Base-by-base conservation (phyloP, 2,113 vertebrate genomes). In the Hypomesus transpacificus region DNA sequence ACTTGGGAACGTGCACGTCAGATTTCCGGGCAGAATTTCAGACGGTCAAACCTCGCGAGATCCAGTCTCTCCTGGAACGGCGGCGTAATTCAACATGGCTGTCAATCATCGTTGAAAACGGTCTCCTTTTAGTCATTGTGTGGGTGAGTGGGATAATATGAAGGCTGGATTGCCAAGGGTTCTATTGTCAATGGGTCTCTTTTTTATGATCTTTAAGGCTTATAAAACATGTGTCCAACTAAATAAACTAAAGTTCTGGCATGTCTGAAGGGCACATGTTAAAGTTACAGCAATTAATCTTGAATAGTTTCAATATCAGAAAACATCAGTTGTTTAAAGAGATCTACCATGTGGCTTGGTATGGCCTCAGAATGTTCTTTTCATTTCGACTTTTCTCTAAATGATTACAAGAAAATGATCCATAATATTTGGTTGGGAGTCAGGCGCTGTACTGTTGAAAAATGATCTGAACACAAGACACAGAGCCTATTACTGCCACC, bases 31-130 rank as follows among this genome's bases (percentile, higher is more conserved):
- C 61, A 79, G 86, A 89, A 89, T 88, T 86, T 85, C 78, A 77
- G 78, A 75, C 77, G 66, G 80, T 74, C 63, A 59, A 77, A 76
- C 74, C 85, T 66, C 53, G 8, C 77, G 80, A 76, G 87, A 80
- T 69, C 75, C 65, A 76, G 82, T 57, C 76, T 85, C 84, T 77
- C 75, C 63, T 86, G 86, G 84, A 87, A 85, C 81, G 74, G 69
- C 66, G 66, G 26, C 78, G 85, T 87, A 87, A 91, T 90, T 90
- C 88, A 89, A 86, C 82, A 84, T 75, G 75, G 76, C 87, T 90
- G 90, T 87, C 89, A 90, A 85, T 92, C 90, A 90, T 69, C 21
- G 76, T 81, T 89, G 80, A 73, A 77, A 81, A 82, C 79, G 68
- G 67, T 73, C 75, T 68, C 50, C 79, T 75, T 28, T 80, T 80